Evolutionary conservation across 2,888 invertebrate species (phyloP).

Genomic region (Molanna angustata): DNA sequence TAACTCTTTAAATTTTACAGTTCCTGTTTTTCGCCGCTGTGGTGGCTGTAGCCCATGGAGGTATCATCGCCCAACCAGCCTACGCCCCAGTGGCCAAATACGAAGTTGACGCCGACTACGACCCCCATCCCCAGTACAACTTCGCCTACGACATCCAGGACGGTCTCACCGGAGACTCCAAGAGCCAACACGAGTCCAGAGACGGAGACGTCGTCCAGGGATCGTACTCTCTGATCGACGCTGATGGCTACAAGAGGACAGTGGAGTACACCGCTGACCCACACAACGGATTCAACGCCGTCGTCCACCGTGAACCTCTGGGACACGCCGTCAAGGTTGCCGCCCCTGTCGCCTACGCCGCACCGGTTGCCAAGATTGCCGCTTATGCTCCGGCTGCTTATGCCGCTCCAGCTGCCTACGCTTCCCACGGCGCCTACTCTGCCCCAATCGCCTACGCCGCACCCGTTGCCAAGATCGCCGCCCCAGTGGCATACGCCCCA

Average conservation of each 20-base stretch:
- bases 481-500: constrained; percentile 24
- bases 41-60: constrained; percentile 30
- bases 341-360: constrained; percentile 26
- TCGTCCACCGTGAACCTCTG: constrained; percentile 47
- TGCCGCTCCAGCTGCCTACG: constrained; percentile 48
- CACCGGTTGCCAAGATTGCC: constrained; percentile 24
- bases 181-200: constrained; percentile 47
- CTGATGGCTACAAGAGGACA: constrained; percentile 48
- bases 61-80: constrained; percentile 29
- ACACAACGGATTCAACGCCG: constrained; percentile 53
- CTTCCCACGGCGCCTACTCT: constrained; percentile 54
- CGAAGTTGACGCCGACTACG: constrained; percentile 32
- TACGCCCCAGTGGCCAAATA: constrained; percentile 18
- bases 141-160: constrained; percentile 52
- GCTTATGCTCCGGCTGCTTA: constrained; percentile 34
- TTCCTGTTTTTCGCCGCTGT: constrained; percentile 26
- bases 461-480: constrained; percentile 18
- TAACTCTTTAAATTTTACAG: constrained; percentile 33
- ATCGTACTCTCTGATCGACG: constrained; percentile 47
- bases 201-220: constrained; percentile 47
- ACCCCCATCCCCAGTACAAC: constrained; percentile 31
- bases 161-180: constrained; percentile 51
- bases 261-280: constrained; percentile 53
- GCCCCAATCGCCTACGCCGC: constrained; percentile 39
- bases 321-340: constrained; percentile 27